Evolutionary conservation across 2,113 vertebrate genomes (phyloP).

Genomic region (Ceyx cyanopectus): DNA sequence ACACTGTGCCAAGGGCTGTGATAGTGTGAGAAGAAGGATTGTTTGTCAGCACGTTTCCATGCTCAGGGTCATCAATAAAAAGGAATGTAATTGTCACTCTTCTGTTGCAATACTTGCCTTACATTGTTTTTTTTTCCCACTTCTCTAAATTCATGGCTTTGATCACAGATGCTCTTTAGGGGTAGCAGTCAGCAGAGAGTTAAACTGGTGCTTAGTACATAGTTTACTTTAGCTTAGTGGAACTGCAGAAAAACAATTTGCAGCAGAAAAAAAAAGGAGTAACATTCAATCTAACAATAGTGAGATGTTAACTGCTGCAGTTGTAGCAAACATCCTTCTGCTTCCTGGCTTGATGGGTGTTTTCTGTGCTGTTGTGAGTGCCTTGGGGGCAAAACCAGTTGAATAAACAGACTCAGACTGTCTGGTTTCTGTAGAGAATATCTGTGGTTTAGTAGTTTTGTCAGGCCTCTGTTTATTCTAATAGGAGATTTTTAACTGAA

Average conservation of each 20-base stretch:
- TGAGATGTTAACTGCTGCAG: not conserved
- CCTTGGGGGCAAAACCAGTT: not conserved
- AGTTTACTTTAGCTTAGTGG: not conserved
- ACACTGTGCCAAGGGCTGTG: rapidly evolving
- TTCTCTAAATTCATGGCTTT: not conserved
- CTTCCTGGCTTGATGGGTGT: not conserved
- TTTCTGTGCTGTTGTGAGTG: not conserved
- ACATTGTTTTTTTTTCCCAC: not conserved
- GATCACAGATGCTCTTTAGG: not conserved
- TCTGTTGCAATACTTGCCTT: not conserved
- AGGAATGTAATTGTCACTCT: not conserved
- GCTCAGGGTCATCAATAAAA: slow-evolving; percentile 3
- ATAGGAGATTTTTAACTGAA: not conserved
- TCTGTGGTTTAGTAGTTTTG: not conserved
- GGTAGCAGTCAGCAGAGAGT: not conserved
- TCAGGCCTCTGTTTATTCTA: not conserved
- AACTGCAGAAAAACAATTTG: not conserved
- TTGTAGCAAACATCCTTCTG: not conserved
- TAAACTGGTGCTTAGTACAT: not conserved
- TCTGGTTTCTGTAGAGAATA: not conserved
- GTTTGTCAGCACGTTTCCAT: not conserved
- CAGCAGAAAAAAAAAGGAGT: not conserved
- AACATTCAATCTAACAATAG: not conserved
- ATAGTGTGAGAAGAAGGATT: not conserved
- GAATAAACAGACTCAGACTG: not conserved